These are phyloP conservation scores for Drosophila maculinotata DNA, from an alignment of 2,888 invertebrate genomes.

Conservation along the genomic window DNA sequence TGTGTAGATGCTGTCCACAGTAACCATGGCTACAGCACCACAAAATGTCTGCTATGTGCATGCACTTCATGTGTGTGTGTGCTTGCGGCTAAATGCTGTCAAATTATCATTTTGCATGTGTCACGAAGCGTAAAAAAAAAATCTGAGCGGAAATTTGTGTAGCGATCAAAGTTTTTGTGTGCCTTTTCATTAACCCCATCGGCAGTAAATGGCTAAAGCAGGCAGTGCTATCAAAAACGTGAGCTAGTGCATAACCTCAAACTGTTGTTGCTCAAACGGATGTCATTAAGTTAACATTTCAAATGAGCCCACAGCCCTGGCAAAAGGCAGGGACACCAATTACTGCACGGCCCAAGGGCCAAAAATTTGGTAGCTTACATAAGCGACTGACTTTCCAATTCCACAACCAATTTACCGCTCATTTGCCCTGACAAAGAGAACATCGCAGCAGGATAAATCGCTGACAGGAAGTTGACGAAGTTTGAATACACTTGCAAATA, in stretches of 20 bases:
- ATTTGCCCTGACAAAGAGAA: slow-evolving; percentile 35
- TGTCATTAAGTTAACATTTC: slow-evolving; percentile 49
- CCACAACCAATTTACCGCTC: slow-evolving; percentile 53
- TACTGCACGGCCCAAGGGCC: slow-evolving; percentile 21
- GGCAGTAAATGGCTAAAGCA: slow-evolving; percentile 19
- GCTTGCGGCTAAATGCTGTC: slow-evolving; percentile 43
- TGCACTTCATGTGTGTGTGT: slow-evolving; percentile 9
- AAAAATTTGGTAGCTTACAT: slow-evolving; percentile 9
- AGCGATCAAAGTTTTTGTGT: slow-evolving; percentile 4
- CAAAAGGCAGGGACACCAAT: slow-evolving; percentile 27
- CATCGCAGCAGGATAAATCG: background rate
- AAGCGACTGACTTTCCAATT: slow-evolving; percentile 30
- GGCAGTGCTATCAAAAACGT: slow-evolving; percentile 1
- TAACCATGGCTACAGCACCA: slow-evolving; percentile 52
- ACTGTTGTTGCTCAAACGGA: slow-evolving; percentile 43
- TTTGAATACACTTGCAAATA: slow-evolving; percentile 6
- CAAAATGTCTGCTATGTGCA: slow-evolving; percentile 35
- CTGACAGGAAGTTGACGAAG: background rate
- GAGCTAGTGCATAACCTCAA: slow-evolving; percentile 25
- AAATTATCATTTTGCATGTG: slow-evolving; percentile 53
- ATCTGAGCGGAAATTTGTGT: slow-evolving; percentile 12
- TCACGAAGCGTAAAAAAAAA: slow-evolving; percentile 3
- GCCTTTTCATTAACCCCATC: slow-evolving; percentile 39
- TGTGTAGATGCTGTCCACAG: slow-evolving; percentile 39
- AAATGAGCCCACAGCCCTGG: slow-evolving; percentile 19